Evolutionary conservation across 2,888 invertebrate species (phyloP), one percentile per base, ranked within the genome.

Genomic region (Caenorhabditis virilis): DNA sequence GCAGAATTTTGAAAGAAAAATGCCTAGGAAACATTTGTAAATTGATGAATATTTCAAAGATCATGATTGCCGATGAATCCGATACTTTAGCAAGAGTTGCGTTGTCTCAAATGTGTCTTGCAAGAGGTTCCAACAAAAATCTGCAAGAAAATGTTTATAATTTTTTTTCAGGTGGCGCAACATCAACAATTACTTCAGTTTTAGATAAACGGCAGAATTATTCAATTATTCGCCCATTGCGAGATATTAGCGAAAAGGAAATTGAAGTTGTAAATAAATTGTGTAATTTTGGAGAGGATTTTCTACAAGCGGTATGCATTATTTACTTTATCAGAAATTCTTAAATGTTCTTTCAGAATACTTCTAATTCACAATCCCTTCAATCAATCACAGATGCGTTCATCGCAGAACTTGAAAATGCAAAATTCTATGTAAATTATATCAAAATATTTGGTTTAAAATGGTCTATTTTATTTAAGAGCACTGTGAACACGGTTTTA

Each of bases 401-500:
- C 39, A 58, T 76, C 18, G 45, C 53, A 9, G 64, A 47, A 36
- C 46, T 76, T 7, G 62, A 72, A 35, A 46, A 39, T 6, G 71
- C 68, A 39, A 74, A 73, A 9, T 76, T 73, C 58, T 58, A 57
- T 42, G 62, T 62, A 54, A 53, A 48, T 35, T 26, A 9, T 6
- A n/a, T 20, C 11, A n/a, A 18, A 39, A 39, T 20, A 20, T 16
- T 39, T 39, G 7, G 7, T 20, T 39, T 39, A 6, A 39, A 36
- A 36, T 11, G 5, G 4, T 36, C 36, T 5, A 30, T 39, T n/a
- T 0, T 16, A 22, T 50, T 69, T 48, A 61, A 74, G 66, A 59
- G 72, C 7, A 77, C 77, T 9, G 62, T 72, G 43, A 66, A 72
- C 20, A 75, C 77, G 2, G 71, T 77, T 26, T 20, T 77, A 16